Evolutionary conservation across 30 jellyfish, hydroid and myxozoan species (phyloP).

Genomic region (Aurelia coerulea): DNA sequence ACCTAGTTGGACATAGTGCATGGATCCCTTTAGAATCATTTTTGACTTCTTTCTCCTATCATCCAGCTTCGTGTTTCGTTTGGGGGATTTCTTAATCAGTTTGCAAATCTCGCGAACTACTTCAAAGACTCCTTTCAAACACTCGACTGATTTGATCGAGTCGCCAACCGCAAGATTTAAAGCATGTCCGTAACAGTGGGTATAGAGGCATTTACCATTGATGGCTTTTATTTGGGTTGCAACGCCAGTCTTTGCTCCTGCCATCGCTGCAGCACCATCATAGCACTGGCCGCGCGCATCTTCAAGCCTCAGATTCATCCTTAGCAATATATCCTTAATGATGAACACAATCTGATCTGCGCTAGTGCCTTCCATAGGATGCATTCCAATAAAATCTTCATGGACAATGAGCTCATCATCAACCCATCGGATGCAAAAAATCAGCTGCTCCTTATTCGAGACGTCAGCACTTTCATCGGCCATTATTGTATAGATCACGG

Average conservation of each 20-base stretch:
- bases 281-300: conserved; percentile 73
- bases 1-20: conserved; percentile 53
- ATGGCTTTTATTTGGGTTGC: conserved; percentile 57
- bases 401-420: neutral
- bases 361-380: conserved; percentile 24
- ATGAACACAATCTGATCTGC: conserved; percentile 31
- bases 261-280: conserved; percentile 88
- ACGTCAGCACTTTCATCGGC: conserved; percentile 58
- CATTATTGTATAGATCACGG: conserved; percentile 17
- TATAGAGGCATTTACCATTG: conserved; percentile 64
- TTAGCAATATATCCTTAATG: conserved; percentile 45
- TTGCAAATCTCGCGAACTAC: conserved; percentile 51
- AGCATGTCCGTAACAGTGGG: conserved; percentile 65
- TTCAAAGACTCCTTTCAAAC: conserved; percentile 59
- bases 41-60: conserved; percentile 40
- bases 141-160: conserved; percentile 58
- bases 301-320: conserved; percentile 74
- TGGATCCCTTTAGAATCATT: conserved; percentile 59
- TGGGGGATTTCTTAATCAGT: conserved; percentile 37
- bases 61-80: conserved; percentile 44
- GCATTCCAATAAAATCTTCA: conserved; percentile 33
- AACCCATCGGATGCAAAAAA: conserved; percentile 6
- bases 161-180: conserved; percentile 69
- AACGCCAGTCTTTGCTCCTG: conserved; percentile 76
- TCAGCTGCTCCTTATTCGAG: conserved; percentile 51